Conservation (phyloP, 2,888 invertebrate genomes). For the Aplocera efformata region DNA sequence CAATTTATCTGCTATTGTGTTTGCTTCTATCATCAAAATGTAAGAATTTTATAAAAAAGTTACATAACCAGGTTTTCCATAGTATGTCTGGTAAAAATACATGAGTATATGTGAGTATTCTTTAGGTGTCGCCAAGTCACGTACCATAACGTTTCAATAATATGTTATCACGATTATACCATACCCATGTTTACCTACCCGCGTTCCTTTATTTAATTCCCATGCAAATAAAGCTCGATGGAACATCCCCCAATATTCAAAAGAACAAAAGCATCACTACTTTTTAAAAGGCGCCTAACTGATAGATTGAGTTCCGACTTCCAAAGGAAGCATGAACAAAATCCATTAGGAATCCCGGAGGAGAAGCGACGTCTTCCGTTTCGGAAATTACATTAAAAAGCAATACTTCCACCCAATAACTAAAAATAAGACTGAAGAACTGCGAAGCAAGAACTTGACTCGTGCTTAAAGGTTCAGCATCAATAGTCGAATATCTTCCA, state of each 20-base stretch:
- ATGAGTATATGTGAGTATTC: too few species aligned
- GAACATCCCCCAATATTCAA: background rate
- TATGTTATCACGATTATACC: too few species aligned
- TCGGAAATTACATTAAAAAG: conserved; percentile 77
- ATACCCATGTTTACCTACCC: too few species aligned
- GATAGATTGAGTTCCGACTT: conserved; percentile 46
- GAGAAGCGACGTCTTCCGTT: conserved; percentile 59
- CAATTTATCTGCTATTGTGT: too few species aligned
- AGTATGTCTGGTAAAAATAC: too few species aligned
- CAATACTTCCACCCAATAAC: conserved; percentile 67
- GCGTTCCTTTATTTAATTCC: background rate
- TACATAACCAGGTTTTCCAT: too few species aligned
- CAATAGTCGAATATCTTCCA: too few species aligned
- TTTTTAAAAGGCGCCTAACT: conserved; percentile 38
- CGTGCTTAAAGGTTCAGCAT: too few species aligned
- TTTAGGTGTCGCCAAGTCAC: too few species aligned
- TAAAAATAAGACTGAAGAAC: conserved; percentile 49
- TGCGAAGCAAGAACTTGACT: conserved; percentile 3
- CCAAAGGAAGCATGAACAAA: conserved; percentile 58
- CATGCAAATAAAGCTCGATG: background rate
- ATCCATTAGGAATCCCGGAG: conserved; percentile 69
- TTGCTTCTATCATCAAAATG: too few species aligned
- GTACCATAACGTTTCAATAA: too few species aligned
- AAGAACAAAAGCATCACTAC: conserved; percentile 27
- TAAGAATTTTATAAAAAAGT: too few species aligned